These are phyloP conservation scores for Coenobita brevimanus DNA, from an alignment of 1,140 invertebrate genomes.

Conservation along the genomic window DNA sequence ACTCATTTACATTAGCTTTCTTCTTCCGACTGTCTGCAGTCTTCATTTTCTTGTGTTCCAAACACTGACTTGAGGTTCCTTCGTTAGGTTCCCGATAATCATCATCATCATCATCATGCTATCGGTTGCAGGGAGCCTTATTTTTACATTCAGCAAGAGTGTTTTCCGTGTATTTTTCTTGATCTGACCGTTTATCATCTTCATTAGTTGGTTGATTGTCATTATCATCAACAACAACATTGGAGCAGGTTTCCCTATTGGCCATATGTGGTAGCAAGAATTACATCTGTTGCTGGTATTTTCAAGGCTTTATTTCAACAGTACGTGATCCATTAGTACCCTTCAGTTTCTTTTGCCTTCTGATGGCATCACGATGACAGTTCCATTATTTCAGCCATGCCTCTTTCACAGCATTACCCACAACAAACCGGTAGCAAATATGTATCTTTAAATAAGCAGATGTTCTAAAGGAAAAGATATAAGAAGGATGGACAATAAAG, in stretches of 20 bases:
- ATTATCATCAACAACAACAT: constrained; percentile 1
- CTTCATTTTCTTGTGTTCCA: constrained; percentile 28
- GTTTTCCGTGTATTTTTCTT: constrained; percentile 23
- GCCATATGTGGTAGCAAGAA: constrained; percentile 32
- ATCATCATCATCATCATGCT: neutral
- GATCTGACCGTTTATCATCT: constrained; percentile 2
- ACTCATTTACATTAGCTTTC: constrained; percentile 29
- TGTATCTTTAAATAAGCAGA: neutral
- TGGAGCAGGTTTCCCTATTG: constrained; percentile 12
- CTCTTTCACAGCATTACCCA: constrained; percentile 11
- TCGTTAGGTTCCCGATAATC: too few relatives aligned
- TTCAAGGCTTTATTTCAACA: constrained; percentile 12
- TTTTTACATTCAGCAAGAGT: constrained; percentile 10
- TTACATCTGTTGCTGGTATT: constrained; percentile 39
- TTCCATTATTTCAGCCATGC: constrained; percentile 47
- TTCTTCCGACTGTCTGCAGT: neutral
- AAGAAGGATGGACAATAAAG: too few relatives aligned
- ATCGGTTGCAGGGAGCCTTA: neutral
- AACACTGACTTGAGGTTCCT: constrained; percentile 10
- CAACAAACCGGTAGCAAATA: too few relatives aligned
- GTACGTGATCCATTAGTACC: constrained; percentile 31
- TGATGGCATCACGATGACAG: constrained; percentile 34
- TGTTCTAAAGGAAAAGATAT: too few relatives aligned
- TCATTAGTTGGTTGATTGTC: constrained; percentile 4
- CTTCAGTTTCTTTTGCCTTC: constrained; percentile 38